These are phyloP conservation scores for Melitaea cinxia DNA, from an alignment of 1,140 invertebrate species.

Conservation along the genomic window DNA sequence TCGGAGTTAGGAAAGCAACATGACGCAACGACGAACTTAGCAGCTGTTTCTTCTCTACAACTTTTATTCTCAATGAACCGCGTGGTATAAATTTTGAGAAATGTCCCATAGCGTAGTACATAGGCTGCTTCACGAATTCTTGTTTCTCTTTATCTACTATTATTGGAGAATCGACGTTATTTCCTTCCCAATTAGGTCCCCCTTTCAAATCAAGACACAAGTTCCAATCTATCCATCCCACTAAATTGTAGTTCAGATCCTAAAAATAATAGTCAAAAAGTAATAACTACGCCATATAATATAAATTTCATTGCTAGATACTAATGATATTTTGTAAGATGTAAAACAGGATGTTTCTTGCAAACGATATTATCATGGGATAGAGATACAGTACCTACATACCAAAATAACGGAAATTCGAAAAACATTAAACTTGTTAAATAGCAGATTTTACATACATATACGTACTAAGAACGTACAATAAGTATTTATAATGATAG, in stretches of 20 bases:
- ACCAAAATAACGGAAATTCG: too few species aligned
- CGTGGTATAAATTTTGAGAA: conserved; percentile 90
- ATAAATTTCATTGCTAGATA: too few species aligned
- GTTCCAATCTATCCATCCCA: conserved; percentile 95
- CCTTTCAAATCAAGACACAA: conserved; percentile 88
- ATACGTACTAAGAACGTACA: too few species aligned
- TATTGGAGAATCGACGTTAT: conserved; percentile 90
- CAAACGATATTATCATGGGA: too few species aligned
- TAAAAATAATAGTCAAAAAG: conserved; percentile 72
- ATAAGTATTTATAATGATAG: too few species aligned
- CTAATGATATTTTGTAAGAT: too few species aligned
- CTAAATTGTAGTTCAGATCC: conserved; percentile 87
- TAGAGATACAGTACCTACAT: too few species aligned
- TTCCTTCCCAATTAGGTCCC: conserved; percentile 90
- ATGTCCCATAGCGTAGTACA: conserved; percentile 93
- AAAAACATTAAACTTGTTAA: too few species aligned
- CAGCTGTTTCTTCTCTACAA: conserved; percentile 33
- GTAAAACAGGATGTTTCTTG: too few species aligned
- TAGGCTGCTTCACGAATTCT: conserved; percentile 94
- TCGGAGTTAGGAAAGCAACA: conserved; percentile 56
- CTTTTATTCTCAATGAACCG: conserved; percentile 82
- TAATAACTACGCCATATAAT: too few species aligned
- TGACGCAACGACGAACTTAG: conserved; percentile 31
- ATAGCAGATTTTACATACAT: too few species aligned
- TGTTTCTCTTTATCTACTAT: conserved; percentile 83